Evolutionary conservation across 2,113 vertebrate genomes (phyloP).

Genomic region (Atherinomorus stipes): DNA sequence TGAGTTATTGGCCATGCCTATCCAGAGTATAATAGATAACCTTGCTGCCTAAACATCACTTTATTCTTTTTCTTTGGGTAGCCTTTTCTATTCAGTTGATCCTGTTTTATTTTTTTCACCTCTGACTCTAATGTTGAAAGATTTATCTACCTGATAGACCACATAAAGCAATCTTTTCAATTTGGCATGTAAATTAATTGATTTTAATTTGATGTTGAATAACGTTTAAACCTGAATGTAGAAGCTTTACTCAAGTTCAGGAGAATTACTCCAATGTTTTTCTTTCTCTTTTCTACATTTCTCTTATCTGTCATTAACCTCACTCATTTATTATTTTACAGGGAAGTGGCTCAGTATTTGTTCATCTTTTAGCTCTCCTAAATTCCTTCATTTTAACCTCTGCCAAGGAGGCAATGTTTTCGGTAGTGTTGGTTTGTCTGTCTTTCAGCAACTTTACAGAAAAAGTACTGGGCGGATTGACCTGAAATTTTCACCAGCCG

Average conservation of each 20-base stretch:
- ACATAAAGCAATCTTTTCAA: conserved; percentile 50
- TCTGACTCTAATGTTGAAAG: conserved; percentile 38
- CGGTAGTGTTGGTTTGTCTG: too few species aligned
- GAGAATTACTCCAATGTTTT: conserved; percentile 8
- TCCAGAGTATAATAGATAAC: conserved; percentile 47
- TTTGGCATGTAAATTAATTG: conserved; percentile 31
- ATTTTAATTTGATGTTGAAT: conserved; percentile 41
- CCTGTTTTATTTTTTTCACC: conserved; percentile 13
- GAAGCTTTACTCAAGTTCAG: conserved; percentile 13
- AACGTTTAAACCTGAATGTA: conserved; percentile 13
- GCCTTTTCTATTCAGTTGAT: conserved; percentile 22
- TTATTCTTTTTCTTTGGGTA: conserved; percentile 36
- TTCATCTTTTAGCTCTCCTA: conserved; percentile 24
- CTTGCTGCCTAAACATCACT: conserved; percentile 51
- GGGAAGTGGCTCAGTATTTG: conserved; percentile 2
- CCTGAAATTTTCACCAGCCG: too few species aligned
- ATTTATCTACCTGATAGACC: conserved; percentile 45
- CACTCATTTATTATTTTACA: conserved; percentile 11
- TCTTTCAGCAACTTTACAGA: too few species aligned
- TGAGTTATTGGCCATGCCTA: conserved; percentile 30
- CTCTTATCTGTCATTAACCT: conserved; percentile 14
- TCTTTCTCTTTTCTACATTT: conserved; percentile 1
- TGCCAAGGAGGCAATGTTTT: too few species aligned
- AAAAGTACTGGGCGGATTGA: too few species aligned
- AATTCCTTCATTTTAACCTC: conserved; percentile 40